Evolutionary conservation across 2,797 vertebrate species (phyloP), one percentile per base, ranked within the genome.

Genomic region (Gallinago nigripennis): DNA sequence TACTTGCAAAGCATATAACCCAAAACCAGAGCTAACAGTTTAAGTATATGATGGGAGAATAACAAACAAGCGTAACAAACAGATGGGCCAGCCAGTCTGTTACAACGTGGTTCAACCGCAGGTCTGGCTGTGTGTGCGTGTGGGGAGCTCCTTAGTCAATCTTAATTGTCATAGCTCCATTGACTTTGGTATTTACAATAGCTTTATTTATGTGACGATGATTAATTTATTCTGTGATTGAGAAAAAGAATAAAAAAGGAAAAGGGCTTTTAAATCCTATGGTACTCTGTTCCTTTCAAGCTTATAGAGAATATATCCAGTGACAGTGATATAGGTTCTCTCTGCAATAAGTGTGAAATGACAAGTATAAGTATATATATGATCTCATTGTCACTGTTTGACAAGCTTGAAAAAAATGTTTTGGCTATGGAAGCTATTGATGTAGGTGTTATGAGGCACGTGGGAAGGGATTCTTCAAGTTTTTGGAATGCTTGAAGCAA

Each of bases 51-150:
- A 82, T 48, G 71, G 82, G 72, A 86, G 84, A 92, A 84, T 56
- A 88, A 83, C 73, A 94, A 94, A 80, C 60, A 92, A 85, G 82
- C 0, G 0, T 78, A 79, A 73, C 66, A 86, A 90, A 85, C 89
- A 96, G 92, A 95, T 96, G 92, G 94, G 90, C 83, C 53, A 94
- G 82, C 37, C 86, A 94, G 92, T 37, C 91, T 96, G 87, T 68
- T 96, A 90, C 75, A 92, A 70, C 1, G 1, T 85, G 80, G 73
- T 80, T 94, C 64, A 73, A 64, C 75, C 73, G 58, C 77, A 90
- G 92, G 86, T 92, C 88, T 90, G 81, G n/a, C 82, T 71, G 11
- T n/a, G 37, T 68, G 65, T 48, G 45, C 14, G 33, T 7, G 76
- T 28, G 46, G 46, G 35, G 35, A 88, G 88, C 61, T 90, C 75